A percentile compares a stretch with the other conserved stretches of the same genome.
Conservation (phyloP, 2,888 invertebrate genomes). For the Theodoxus fluviatilis region DNA sequence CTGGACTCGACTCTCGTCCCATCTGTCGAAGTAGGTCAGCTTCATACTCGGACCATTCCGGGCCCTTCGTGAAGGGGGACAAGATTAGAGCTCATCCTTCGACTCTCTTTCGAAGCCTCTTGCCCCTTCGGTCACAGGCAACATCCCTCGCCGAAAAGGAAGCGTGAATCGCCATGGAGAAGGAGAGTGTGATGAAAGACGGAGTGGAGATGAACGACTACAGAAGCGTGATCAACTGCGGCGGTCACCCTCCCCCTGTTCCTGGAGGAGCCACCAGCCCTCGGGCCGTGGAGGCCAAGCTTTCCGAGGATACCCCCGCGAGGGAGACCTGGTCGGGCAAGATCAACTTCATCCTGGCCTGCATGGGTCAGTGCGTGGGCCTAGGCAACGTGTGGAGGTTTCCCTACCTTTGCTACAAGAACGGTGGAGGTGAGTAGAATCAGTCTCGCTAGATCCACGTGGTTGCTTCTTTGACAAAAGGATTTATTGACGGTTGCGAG, state of each 20-base stretch:
- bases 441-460: too few species aligned
- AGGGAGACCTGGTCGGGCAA: constrained; percentile 46
- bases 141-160: too few species aligned
- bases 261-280: too few species aligned
- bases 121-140: too few species aligned
- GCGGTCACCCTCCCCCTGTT: constrained; percentile 11
- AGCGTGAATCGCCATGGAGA: constrained; percentile 24
- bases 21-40: too few species aligned
- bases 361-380: constrained; percentile 48
- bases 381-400: constrained; percentile 47
- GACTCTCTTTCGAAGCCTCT: too few species aligned
- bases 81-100: too few species aligned
- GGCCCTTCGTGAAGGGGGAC: too few species aligned
- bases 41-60: too few species aligned
- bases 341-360: constrained; percentile 46
- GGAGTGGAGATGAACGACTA: constrained; percentile 28
- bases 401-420: constrained; percentile 48
- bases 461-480: too few species aligned
- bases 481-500: too few species aligned
- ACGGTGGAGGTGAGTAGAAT: constrained; percentile 51
- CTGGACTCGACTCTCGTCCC: too few species aligned
- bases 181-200: constrained; percentile 27
- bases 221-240: constrained; percentile 5
- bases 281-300: constrained; percentile 25
- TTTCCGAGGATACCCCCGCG: constrained; percentile 19